A percentile compares a stretch with the other conserved stretches of the same genome.
Conservation (phyloP, 1,140 invertebrate species). For the Chelonus insularis region DNA sequence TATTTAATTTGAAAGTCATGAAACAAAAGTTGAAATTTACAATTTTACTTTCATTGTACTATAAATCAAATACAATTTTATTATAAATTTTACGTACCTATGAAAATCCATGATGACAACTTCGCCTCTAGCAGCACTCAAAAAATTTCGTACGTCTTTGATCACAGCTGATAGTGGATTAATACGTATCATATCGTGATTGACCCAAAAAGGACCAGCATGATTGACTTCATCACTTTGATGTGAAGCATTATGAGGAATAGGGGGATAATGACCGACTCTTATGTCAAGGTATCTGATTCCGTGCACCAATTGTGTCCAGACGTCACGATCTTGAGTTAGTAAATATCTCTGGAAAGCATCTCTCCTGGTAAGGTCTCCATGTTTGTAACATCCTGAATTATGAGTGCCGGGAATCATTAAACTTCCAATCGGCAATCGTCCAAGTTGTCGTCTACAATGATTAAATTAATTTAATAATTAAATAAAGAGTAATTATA, state of each 20-base stretch:
- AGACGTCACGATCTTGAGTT: slow-evolving; percentile 76
- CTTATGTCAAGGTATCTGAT: slow-evolving; percentile 81
- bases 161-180: slow-evolving; percentile 67
- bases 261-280: slow-evolving; percentile 62
- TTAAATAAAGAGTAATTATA: too few species aligned
- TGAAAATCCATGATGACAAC: slow-evolving; percentile 73
- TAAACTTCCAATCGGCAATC: slow-evolving; percentile 62
- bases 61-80: too few species aligned
- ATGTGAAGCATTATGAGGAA: slow-evolving; percentile 38
- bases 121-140: slow-evolving; percentile 66
- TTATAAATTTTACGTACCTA: slow-evolving; percentile 35
- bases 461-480: not conserved
- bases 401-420: slow-evolving; percentile 74
- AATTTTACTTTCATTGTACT: too few species aligned
- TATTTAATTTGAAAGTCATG: too few species aligned
- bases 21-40: too few species aligned
- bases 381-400: slow-evolving; percentile 64
- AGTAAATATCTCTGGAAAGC: slow-evolving; percentile 60
- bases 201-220: slow-evolving; percentile 69
- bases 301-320: slow-evolving; percentile 78
- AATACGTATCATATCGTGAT: slow-evolving; percentile 71
- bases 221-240: slow-evolving; percentile 33
- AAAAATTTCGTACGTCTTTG: slow-evolving; percentile 66
- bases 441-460: slow-evolving; percentile 58
- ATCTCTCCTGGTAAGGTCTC: slow-evolving; percentile 50